These are phyloP conservation scores for Pseudocheirus occidentalis DNA, from an alignment of 2,797 vertebrate genomes.

Conservation along the genomic window DNA sequence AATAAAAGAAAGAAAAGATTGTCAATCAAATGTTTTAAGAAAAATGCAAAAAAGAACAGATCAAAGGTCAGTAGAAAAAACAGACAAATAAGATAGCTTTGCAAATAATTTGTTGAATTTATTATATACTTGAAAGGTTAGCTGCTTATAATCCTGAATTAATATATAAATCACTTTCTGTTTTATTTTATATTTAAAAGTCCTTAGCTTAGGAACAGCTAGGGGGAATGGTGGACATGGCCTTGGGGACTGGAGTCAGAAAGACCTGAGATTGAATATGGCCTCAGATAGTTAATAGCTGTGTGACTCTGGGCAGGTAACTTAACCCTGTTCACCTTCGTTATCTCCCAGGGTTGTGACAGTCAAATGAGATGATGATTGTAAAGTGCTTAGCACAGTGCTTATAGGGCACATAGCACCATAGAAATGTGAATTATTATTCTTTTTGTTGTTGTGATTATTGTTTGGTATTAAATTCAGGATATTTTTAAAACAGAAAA, in stretches of 20 bases:
- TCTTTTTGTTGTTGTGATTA: not conserved
- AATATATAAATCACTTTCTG: not conserved
- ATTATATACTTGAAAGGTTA: not conserved
- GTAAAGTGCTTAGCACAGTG: not conserved
- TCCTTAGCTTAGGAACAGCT: not conserved
- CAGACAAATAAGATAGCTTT: not conserved
- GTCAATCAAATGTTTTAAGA: not conserved
- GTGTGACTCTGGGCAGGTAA: not conserved
- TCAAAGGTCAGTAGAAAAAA: not conserved
- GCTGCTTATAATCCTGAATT: not conserved
- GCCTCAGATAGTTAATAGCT: not conserved
- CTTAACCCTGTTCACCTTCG: not conserved
- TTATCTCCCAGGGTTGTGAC: not conserved
- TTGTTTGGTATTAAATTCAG: not conserved
- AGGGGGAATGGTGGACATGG: not conserved
- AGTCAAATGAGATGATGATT: not conserved
- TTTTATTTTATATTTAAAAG: too few species aligned
- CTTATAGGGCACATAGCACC: not conserved
- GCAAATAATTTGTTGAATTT: not conserved
- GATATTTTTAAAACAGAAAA: not conserved
- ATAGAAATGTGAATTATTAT: not conserved
- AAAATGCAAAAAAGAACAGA: not conserved
- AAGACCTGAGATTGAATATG: not conserved
- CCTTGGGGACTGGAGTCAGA: not conserved
- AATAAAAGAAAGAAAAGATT: not conserved